Percentiles rank a stretch among this genome's conserved stretches.
Conservation (phyloP, 2,113 vertebrate species). For the Aramus guarauna region DNA sequence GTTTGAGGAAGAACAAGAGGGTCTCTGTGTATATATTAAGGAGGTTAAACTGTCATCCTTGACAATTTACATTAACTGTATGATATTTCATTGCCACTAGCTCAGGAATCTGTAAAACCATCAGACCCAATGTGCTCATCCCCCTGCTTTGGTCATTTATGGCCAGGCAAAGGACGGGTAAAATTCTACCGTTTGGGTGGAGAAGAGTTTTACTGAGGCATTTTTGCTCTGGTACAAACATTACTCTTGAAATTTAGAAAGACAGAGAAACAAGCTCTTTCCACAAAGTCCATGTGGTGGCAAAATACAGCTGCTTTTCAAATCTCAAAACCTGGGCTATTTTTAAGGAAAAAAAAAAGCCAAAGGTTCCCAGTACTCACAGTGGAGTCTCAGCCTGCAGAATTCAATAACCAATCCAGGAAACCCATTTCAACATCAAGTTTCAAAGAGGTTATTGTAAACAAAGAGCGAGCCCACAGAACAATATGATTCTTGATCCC, state of each 20-base stretch:
- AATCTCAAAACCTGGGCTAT: neutral
- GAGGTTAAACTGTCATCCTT: neutral
- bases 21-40: neutral
- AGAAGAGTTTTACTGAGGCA: neutral
- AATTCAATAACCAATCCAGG: constrained; percentile 34
- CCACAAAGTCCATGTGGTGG: neutral
- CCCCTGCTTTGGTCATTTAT: neutral
- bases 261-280: neutral
- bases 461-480: neutral
- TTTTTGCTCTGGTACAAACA: neutral
- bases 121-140: neutral
- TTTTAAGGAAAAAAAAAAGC: constrained; percentile 26
- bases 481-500: constrained; percentile 57
- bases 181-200: neutral
- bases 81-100: neutral
- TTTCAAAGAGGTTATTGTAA: constrained; percentile 56
- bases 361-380: neutral
- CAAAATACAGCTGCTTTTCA: constrained; percentile 41
- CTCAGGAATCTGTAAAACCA: neutral
- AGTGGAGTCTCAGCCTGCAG: neutral
- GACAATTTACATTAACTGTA: neutral
- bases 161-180: neutral
- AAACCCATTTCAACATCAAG: constrained; percentile 32
- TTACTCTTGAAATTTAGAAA: neutral
- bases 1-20: constrained; percentile 16